phyloP scores from a whole-genome alignment of 2,888 invertebrate genomes.

The Eupeodes luniger region DNA sequence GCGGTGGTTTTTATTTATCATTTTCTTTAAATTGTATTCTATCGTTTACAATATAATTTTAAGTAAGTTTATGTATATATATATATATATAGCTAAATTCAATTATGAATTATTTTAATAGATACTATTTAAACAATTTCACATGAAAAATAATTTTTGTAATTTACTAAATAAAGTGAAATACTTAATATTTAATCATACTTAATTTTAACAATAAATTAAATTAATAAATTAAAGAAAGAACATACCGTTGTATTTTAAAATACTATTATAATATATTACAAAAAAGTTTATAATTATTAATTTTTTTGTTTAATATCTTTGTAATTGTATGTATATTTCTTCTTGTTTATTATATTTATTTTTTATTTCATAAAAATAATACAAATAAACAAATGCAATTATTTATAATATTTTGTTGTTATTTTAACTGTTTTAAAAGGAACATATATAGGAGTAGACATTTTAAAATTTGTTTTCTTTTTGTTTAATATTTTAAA shows the following conservation, averaged over 20 bases:
- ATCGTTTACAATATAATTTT: conserved; percentile 71
- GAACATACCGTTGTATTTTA: conserved; percentile 27
- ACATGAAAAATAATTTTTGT: conserved; percentile 54
- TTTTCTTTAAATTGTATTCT: conserved; percentile 70
- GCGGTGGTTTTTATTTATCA: conserved; percentile 83
- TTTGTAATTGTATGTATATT: conserved; percentile 13
- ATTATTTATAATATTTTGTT: conserved; percentile 13
- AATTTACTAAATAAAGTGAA: conserved; percentile 66
- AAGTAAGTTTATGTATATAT: conserved; percentile 51
- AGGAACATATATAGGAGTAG: conserved; percentile 71
- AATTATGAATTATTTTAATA: conserved; percentile 68
- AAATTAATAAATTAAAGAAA: conserved; percentile 44
- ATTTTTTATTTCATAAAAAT: conserved; percentile 24
- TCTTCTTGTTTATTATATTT: background rate
- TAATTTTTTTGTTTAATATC: conserved; percentile 31
- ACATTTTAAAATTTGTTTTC: conserved; percentile 43
- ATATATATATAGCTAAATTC: conserved; percentile 63
- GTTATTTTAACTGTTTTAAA: conserved; percentile 42
- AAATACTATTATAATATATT: conserved; percentile 36
- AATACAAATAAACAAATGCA: conserved; percentile 26
- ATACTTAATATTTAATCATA: conserved; percentile 2
- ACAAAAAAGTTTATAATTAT: conserved; percentile 54
- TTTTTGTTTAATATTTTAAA: conserved; percentile 39
- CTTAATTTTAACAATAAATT: conserved; percentile 31
- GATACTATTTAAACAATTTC: conserved; percentile 53